Percentiles rank a stretch among this genome's conserved stretches.
phyloP scores from a whole-genome alignment of 2,113 vertebrate genomes.

The Ahaetulla prasina region DNA sequence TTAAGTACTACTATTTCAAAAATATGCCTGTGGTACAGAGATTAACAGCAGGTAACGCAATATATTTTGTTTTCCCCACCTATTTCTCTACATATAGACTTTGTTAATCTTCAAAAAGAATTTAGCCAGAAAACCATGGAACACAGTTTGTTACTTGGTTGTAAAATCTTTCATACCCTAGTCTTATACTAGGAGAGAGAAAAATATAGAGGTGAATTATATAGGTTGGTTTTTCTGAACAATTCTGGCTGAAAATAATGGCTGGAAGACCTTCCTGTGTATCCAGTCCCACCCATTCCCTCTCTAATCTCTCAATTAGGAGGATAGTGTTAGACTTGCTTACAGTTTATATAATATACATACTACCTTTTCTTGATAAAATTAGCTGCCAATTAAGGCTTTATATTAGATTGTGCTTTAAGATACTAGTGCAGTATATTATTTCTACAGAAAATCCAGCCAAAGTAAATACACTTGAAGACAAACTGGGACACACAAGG shows the following conservation, averaged over 20 bases:
- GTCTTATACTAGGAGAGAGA: not conserved
- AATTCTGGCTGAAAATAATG: not conserved
- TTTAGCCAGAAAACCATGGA: slow-evolving; percentile 14
- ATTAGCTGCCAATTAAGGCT: not conserved
- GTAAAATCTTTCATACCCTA: not conserved
- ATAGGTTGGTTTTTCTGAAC: not conserved
- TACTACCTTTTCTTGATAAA: not conserved
- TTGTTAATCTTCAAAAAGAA: slow-evolving; percentile 10
- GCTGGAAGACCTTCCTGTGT: not conserved
- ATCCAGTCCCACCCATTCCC: not conserved
- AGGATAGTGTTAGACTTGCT: not conserved
- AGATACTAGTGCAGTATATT: slow-evolving; percentile 44
- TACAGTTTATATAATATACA: not conserved
- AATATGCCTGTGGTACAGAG: not conserved
- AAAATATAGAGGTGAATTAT: not conserved
- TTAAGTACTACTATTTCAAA: not conserved
- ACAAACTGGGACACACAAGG: slow-evolving; percentile 32
- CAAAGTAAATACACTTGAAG: slow-evolving; percentile 16
- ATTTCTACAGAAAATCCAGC: not conserved
- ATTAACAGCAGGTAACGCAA: slow-evolving; percentile 30
- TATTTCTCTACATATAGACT: not conserved
- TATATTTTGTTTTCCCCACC: not conserved
- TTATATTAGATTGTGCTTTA: not conserved
- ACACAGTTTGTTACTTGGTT: not conserved
- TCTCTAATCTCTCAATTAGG: not conserved